Evolutionary conservation across 2,797 vertebrate genomes (phyloP).

Genomic region (Pelodytes ibericus): DNA sequence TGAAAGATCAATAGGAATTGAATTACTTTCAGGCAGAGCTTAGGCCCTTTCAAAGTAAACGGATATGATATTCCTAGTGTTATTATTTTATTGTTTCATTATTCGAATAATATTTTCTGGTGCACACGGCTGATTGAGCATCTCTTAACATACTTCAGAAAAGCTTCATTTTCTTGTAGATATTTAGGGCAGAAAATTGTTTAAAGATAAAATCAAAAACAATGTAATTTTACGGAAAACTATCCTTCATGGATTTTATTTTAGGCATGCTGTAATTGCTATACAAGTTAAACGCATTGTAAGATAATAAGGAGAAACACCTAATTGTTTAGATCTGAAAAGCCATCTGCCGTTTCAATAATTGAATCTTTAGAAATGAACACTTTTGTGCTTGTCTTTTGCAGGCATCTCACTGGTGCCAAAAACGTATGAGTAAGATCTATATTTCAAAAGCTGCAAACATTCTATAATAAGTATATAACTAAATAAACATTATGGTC

Average conservation of each 20-base stretch:
- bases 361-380: constrained; percentile 22
- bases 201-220: no score
- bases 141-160: no score
- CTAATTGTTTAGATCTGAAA: neutral
- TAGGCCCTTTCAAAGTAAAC: no score
- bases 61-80: no score
- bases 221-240: no score
- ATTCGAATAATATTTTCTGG: no score
- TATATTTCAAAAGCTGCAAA: neutral
- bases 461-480: neutral
- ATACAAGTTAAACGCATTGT: constrained; percentile 18
- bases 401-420: neutral
- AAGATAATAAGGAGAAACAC: constrained; percentile 6
- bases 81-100: no score
- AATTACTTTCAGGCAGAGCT: no score
- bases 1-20: no score
- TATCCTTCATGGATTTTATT: neutral
- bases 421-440: neutral
- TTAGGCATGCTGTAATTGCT: constrained; percentile 29
- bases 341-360: constrained; percentile 4
- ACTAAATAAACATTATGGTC: neutral
- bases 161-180: no score
- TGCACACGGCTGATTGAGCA: no score
- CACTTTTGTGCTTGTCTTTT: constrained; percentile 13
- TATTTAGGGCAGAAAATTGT: no score